Percentiles rank a stretch among this genome's conserved stretches.
Conservation (phyloP, 2,888 invertebrate genomes). For the Patella ulyssiponensis region DNA sequence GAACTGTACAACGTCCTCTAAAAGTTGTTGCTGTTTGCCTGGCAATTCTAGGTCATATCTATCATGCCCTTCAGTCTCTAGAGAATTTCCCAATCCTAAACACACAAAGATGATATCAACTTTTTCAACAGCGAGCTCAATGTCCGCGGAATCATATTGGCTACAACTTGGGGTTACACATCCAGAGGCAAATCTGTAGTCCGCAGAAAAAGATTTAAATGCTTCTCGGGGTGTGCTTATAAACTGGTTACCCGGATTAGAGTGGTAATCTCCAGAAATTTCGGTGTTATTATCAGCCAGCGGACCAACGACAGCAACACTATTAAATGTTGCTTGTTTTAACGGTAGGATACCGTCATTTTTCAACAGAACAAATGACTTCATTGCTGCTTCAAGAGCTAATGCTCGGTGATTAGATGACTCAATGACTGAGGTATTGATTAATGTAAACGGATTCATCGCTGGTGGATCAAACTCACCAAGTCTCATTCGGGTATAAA, state of each 20-base stretch:
- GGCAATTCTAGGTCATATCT: slow-evolving; percentile 57
- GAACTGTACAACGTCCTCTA: slow-evolving; percentile 43
- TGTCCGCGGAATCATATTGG: slow-evolving; percentile 43
- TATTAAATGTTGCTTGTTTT: neutral
- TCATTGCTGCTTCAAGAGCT: slow-evolving; percentile 43
- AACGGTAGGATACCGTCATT: slow-evolving; percentile 45
- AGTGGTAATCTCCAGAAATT: slow-evolving; percentile 62
- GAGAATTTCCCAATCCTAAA: slow-evolving; percentile 57
- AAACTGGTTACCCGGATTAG: slow-evolving; percentile 46
- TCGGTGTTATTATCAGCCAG: slow-evolving; percentile 59
- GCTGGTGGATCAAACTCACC: slow-evolving; percentile 42
- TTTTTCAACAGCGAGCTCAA: slow-evolving; percentile 46
- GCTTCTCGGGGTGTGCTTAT: slow-evolving; percentile 54
- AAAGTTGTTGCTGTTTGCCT: slow-evolving; percentile 56
- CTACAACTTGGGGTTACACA: slow-evolving; percentile 52
- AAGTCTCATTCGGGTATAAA: slow-evolving; percentile 37
- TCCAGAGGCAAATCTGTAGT: slow-evolving; percentile 50
- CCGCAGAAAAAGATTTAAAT: slow-evolving; percentile 42
- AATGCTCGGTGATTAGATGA: slow-evolving; percentile 42
- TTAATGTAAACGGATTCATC: slow-evolving; percentile 51
- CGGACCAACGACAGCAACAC: slow-evolving; percentile 58
- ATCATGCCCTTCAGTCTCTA: slow-evolving; percentile 62
- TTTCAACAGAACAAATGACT: slow-evolving; percentile 54
- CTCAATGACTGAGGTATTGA: slow-evolving; percentile 43
- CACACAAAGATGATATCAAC: slow-evolving; percentile 60